Evolutionary conservation across 2,888 invertebrate genomes (phyloP), one percentile per base, ranked within the genome.

Genomic region (Megastigmus dorsalis): DNA sequence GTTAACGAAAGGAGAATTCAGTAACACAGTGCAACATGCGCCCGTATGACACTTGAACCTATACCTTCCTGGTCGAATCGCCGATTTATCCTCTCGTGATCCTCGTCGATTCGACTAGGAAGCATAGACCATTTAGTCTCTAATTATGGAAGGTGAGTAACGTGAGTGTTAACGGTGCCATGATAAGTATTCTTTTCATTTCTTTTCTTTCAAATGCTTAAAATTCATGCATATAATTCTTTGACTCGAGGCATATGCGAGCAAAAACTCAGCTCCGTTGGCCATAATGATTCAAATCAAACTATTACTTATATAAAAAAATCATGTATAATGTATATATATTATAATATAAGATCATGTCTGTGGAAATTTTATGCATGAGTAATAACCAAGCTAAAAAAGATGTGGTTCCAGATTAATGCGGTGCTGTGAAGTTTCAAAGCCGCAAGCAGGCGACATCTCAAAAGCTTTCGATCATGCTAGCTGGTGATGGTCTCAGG

Each of bases 11-110:
- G 28, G 30, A 43, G 13, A 9, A 10, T 43, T 59, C n/a, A 54
- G 66, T 73, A 73, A 73, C 73, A 73, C 73, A 73, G 73, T 73
- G 73, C 73, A 73, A 67, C 73, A 73, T 73, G 67, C 73, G 59
- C 54, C 73, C 66, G 38, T 54, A 45, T 20, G 20, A 28, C 7
- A 33, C 6, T 43, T 13, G 7, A 38, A n/a, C n/a, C n/a, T 57
- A n/a, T 23, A 50, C 10, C 45, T 72, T 59, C 55, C 65, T 65
- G 71, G 57, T 50, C 15, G 41, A 71, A 48, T 6, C 18, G 28
- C 30, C 2, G 3, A 6, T 36, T 45, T 13, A 13, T 52, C 10
- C 36, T 23, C 10, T 43, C 3, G 30, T 48, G 2, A 1, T 45
- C n/a, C 5, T 33, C 7, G 36, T 13, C 43, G 28, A 15, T 15